These are phyloP conservation scores for Saimiri boliviensis DNA, from an alignment of 2,113 vertebrate species.

Conservation along the genomic window DNA sequence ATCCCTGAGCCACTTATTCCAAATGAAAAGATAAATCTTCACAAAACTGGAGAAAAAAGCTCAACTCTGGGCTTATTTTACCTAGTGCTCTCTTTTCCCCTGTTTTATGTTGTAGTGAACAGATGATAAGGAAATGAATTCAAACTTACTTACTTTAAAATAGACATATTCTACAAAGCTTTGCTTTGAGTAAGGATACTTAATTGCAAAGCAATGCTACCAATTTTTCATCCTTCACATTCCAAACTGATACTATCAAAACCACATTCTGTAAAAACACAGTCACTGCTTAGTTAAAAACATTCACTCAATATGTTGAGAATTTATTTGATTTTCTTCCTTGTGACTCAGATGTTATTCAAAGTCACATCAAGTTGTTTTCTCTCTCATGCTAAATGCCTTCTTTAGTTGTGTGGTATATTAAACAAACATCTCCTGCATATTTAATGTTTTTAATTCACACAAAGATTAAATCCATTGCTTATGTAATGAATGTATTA, in stretches of 20 bases:
- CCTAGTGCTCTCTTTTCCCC: neutral
- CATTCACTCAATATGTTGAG: constrained; percentile 17
- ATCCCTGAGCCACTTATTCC: neutral
- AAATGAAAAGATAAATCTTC: neutral
- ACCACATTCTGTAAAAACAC: constrained; percentile 72
- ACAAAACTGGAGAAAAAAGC: neutral
- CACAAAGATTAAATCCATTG: constrained; percentile 30
- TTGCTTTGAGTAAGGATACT: constrained; percentile 47
- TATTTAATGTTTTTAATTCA: constrained; percentile 51
- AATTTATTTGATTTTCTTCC: constrained; percentile 54
- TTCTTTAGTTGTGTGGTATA: constrained; percentile 42
- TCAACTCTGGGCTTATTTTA: neutral
- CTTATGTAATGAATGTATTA: constrained; percentile 15
- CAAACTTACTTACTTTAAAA: constrained; percentile 69
- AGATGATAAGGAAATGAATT: constrained; percentile 69
- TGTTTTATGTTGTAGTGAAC: constrained; percentile 38
- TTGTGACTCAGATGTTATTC: constrained; percentile 52
- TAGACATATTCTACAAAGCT: constrained; percentile 51
- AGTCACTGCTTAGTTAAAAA: constrained; percentile 8
- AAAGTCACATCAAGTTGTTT: constrained; percentile 53
- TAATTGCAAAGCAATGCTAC: constrained; percentile 50
- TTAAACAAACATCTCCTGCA: constrained; percentile 8
- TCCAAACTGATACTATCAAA: constrained; percentile 66
- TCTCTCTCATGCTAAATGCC: constrained; percentile 27
- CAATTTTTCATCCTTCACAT: constrained; percentile 61